Evolutionary conservation across 2,888 invertebrate species (phyloP), one percentile per base, ranked within the genome.

Genomic region (Cephus sareptanus): DNA sequence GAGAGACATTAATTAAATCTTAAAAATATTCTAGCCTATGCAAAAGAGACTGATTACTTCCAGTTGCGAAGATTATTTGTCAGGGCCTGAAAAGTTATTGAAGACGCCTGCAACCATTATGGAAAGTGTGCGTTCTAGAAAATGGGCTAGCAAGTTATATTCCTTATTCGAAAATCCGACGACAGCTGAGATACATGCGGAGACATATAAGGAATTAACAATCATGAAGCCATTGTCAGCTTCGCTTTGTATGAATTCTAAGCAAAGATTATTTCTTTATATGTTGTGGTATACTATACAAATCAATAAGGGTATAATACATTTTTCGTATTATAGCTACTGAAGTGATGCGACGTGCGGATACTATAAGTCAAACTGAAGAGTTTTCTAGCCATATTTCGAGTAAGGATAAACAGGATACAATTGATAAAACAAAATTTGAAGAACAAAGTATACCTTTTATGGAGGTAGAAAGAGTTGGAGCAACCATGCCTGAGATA

Each of bases 331-430:
- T 56, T 56, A 56, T 9, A 56, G 56, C 56, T 56, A n/a, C 35
- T 69, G 34, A 80, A 35, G 70, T 33, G 12, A 15, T 76, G 15
- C 80, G 79, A 33, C 75, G 75, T n/a, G 75, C 73, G 31, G 77
- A 80, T 31, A 70, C 76, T 34, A 68, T 33, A 33, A 34, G 35
- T 2, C 80, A 75, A 31, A 13, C 70, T 4, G 71, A 37, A 11
- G 79, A 79, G 33, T 75, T 75, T 1, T 79, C 79, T 1, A 71
- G 56, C 6, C 6, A 56, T 23, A 23, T 56, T 56, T 56, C 56
- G 2, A 56, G 23, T 23, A 56, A 23, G 23, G 56, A 56, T 23
- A 56, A 56, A 23, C 56, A 23, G 23, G 56, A 56, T 23, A 23
- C 23, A 56, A 9, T 9, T 23, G 56, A 56, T 56, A 56, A 56